Evolutionary conservation across 2,113 vertebrate genomes (phyloP).

Genomic region (Ginglymostoma cirratum): DNA sequence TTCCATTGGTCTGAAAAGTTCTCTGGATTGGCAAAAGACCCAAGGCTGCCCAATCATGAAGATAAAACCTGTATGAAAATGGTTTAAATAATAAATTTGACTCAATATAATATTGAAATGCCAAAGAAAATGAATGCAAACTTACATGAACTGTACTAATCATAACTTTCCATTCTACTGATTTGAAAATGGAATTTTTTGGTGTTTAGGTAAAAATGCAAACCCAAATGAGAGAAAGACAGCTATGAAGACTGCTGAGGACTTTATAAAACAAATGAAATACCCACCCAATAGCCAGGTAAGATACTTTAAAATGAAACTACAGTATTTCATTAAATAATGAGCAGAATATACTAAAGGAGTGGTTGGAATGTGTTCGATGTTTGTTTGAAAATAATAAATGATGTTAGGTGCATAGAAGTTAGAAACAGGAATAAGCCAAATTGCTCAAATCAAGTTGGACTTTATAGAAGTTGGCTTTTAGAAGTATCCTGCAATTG

Average conservation of each 20-base stretch:
- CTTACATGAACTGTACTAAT: background rate
- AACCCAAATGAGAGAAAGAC: constrained; percentile 76
- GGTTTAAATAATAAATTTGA: background rate
- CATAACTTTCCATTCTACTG: background rate
- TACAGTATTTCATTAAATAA: background rate
- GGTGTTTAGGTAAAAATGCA: constrained; percentile 69
- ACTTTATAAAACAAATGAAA: constrained; percentile 79
- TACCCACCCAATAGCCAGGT: constrained; percentile 79
- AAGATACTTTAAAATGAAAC: constrained; percentile 27
- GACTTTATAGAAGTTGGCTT: background rate
- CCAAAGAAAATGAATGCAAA: background rate
- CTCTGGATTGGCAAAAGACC: no score
- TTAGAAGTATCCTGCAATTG: background rate
- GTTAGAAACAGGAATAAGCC: no score
- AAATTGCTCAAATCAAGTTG: background rate
- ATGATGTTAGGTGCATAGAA: no score
- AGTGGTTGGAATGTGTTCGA: background rate
- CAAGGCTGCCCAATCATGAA: no score
- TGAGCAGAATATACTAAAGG: background rate
- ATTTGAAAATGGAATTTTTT: constrained; percentile 37
- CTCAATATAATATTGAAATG: background rate
- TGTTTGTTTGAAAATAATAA: background rate
- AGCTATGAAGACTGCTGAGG: constrained; percentile 83
- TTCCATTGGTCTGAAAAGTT: no score
- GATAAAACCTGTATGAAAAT: background rate